A percentile compares a stretch with the other conserved stretches of the same genome.
phyloP scores from a whole-genome alignment of 2,113 vertebrate species.

The Formicarius rufipectus region DNA sequence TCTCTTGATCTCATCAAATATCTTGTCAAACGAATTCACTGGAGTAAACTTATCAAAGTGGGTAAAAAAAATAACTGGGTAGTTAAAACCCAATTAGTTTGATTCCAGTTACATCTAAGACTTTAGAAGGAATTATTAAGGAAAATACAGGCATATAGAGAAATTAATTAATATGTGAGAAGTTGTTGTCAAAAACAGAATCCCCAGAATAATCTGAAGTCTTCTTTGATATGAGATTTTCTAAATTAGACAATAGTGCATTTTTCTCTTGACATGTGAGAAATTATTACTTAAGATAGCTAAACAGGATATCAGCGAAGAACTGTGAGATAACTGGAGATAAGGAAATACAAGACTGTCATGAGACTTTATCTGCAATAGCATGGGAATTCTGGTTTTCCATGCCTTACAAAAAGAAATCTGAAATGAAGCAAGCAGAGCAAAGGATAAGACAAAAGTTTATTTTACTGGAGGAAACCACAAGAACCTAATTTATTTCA shows the following conservation, averaged over 20 bases:
- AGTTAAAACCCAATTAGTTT: background rate
- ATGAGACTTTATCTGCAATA: background rate
- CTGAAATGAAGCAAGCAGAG: background rate
- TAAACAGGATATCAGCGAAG: background rate
- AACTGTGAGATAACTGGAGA: background rate
- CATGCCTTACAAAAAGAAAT: background rate
- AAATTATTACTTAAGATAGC: background rate
- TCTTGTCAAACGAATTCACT: background rate
- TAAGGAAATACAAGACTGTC: background rate
- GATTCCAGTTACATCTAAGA: background rate
- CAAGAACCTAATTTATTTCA: background rate
- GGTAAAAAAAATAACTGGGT: background rate
- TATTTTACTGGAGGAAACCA: background rate
- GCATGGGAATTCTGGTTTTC: background rate
- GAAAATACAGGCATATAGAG: background rate
- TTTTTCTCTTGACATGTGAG: background rate
- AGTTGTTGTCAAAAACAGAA: background rate
- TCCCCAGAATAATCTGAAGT: background rate
- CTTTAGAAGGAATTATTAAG: background rate
- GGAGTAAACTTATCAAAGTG: background rate
- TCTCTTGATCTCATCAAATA: background rate
- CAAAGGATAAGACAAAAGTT: background rate
- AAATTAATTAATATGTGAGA: background rate
- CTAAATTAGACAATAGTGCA: background rate
- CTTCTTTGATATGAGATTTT: background rate